These are phyloP conservation scores for Progne subis DNA, from an alignment of 2,113 vertebrate species.

Conservation along the genomic window DNA sequence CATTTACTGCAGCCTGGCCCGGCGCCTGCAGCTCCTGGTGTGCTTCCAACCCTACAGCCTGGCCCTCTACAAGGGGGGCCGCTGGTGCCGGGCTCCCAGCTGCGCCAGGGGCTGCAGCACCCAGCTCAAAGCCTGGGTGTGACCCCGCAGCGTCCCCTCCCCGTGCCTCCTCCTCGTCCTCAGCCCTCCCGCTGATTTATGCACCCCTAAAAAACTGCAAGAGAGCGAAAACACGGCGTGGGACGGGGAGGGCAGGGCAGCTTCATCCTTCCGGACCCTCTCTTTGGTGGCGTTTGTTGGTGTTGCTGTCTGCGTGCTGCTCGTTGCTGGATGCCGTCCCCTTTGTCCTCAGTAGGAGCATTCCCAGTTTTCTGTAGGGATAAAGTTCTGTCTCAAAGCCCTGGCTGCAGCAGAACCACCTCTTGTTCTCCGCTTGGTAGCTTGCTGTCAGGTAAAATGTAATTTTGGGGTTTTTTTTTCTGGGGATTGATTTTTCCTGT, in stretches of 20 bases:
- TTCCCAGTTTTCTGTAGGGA: neutral
- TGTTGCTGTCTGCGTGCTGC: neutral
- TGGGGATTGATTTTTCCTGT: neutral
- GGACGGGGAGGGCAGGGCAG: neutral
- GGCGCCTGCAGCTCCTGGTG: constrained; percentile 81
- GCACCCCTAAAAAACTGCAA: too few species aligned
- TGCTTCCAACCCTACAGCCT: constrained; percentile 76
- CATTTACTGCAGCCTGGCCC: constrained; percentile 82
- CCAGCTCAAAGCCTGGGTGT: constrained; percentile 85
- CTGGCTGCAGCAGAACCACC: neutral
- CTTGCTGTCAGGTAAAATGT: neutral
- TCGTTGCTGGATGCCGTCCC: neutral
- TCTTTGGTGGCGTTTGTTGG: accelerated
- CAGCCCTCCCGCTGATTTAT: too few species aligned
- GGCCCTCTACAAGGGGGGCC: constrained; percentile 77
- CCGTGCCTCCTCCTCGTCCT: neutral
- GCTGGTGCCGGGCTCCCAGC: constrained; percentile 66
- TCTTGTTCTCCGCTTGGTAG: accelerated
- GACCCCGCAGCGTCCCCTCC: constrained; percentile 7
- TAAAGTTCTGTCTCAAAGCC: neutral
- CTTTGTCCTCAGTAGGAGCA: neutral
- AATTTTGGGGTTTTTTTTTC: neutral
- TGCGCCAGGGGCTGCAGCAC: constrained; percentile 23
- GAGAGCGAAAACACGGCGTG: neutral
- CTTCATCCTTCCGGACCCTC: accelerated